These are phyloP conservation scores for Brachypodius melanocephalos DNA, from an alignment of 2,113 vertebrate genomes.

Conservation along the genomic window DNA sequence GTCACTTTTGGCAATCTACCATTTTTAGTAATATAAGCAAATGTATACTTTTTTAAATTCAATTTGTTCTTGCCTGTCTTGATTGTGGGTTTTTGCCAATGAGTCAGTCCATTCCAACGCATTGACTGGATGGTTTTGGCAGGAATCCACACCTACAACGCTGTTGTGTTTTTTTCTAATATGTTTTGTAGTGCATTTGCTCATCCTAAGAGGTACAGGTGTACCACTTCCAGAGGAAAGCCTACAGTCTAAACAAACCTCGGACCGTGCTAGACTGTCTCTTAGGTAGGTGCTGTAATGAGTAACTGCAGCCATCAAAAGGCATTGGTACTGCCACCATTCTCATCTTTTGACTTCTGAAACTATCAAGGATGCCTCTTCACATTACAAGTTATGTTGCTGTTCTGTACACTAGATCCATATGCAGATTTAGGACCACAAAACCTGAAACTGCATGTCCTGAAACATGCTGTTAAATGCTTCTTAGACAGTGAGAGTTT, in stretches of 20 bases:
- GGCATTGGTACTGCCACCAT: neutral
- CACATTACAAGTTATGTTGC: neutral
- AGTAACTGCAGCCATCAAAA: neutral
- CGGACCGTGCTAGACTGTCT: neutral
- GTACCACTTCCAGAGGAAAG: neutral
- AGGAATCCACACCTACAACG: neutral
- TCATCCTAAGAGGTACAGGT: neutral
- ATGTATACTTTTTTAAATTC: slow-evolving; percentile 34
- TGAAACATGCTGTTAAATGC: neutral
- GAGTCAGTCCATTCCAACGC: neutral
- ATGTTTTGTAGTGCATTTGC: neutral
- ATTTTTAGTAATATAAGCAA: slow-evolving; percentile 43
- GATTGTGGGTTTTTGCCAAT: neutral
- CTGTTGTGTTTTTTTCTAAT: neutral
- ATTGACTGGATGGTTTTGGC: slow-evolving; percentile 8
- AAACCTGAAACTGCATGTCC: neutral
- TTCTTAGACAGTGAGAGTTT: neutral
- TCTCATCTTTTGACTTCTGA: neutral
- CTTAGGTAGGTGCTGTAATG: neutral
- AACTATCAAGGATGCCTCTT: neutral
- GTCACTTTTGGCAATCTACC: slow-evolving; percentile 35
- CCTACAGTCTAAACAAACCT: neutral
- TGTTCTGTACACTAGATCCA: neutral
- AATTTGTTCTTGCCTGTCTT: slow-evolving; percentile 27
- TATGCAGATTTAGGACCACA: neutral